Evolutionary conservation across 2,797 vertebrate genomes (phyloP), one percentile per base, ranked within the genome.

Genomic region (Scolopax bukidnonensis): DNA sequence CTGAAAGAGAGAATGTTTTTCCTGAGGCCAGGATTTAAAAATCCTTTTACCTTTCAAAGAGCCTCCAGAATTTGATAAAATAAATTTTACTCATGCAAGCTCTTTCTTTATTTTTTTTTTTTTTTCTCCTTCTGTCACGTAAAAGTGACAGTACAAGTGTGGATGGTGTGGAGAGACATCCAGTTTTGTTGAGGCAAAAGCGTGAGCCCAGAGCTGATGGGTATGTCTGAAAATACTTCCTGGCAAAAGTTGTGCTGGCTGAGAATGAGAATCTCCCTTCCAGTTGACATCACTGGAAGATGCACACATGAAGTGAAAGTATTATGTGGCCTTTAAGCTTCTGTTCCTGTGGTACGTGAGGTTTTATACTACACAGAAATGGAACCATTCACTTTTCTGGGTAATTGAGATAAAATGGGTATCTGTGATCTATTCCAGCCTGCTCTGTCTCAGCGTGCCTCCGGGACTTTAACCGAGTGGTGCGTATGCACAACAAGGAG

Each of bases 241-340:
- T 94, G 79, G 67, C 67, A 87, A 21, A 90, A 88, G 77, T 63
- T 76, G 14, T 50, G 7, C 48, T 64, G 80, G 6, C 51, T 76
- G 80, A 87, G 19, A 84, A 74, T 76, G 60, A 77, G 73, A 25
- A 92, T 48, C 56, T 91, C 1, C 2, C 61, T 53, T 70, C 53
- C 63, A 68, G n/a, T 3, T 96, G 93, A 91, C 92, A 84, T 90
- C 86, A 94, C 24, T 93, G 93, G 90, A 93, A 91, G 85, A 87
- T 87, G 33, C 64, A 57, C 51, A 80, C 36, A 30, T 28, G 23
- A 77, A 92, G 23, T 89, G 90, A 91, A 86, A 93, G 93, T 86
- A 24, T 9, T 68, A 4, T 74, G 41, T 91, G 70, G 80, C 93
- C 64, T 96, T 92, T 79, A 74, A 61, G 33, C 75, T 90, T 93